phyloP scores from a whole-genome alignment of 2,113 vertebrate genomes.

The Otocyon megalotis region DNA sequence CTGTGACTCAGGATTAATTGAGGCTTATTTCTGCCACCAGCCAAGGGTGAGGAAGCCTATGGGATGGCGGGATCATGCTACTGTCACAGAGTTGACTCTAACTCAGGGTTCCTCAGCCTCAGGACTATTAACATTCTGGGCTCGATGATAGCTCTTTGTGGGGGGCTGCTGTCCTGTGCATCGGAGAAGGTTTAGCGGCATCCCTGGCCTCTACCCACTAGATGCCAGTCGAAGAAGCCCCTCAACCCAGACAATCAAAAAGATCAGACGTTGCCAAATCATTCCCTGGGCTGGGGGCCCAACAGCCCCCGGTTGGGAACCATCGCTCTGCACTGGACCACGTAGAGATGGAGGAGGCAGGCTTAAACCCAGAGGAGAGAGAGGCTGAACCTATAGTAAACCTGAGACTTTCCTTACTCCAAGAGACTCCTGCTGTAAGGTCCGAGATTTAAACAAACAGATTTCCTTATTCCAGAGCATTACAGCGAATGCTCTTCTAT shows the following conservation, averaged over 20 bases:
- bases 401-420: not conserved
- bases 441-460: not conserved
- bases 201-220: not conserved
- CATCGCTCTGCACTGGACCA: not conserved
- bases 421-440: not conserved
- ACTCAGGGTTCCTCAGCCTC: not conserved
- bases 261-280: not conserved
- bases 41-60: not conserved
- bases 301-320: not conserved
- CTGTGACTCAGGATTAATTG: not conserved
- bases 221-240: not conserved
- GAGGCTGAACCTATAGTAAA: not conserved
- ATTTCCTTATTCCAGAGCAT: not conserved
- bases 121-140: not conserved
- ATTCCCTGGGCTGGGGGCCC: too few species aligned
- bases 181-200: not conserved
- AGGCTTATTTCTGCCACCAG: not conserved
- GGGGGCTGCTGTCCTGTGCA: not conserved
- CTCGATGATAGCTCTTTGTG: not conserved
- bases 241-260: not conserved
- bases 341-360: not conserved
- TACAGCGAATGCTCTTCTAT: not conserved
- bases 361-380: not conserved
- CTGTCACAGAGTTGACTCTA: not conserved
- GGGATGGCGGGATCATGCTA: not conserved